phyloP scores from a whole-genome alignment of 2,113 vertebrate genomes.

The Lagopus muta region DNA sequence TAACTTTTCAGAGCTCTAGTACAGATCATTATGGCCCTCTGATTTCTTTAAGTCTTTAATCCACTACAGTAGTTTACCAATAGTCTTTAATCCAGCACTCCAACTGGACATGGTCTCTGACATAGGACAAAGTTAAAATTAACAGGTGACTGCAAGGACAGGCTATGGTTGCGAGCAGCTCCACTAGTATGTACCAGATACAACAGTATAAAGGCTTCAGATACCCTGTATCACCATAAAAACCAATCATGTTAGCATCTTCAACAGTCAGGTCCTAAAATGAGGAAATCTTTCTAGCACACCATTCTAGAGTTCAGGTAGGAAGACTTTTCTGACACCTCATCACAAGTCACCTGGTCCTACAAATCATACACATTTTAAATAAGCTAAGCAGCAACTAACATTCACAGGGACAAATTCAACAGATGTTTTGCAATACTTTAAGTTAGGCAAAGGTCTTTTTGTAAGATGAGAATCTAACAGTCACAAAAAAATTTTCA shows the following conservation, averaged over 20 bases:
- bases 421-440: background rate
- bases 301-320: background rate
- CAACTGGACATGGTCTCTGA: rapidly evolving
- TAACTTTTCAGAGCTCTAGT: background rate
- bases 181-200: background rate
- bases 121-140: background rate
- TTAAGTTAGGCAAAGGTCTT: background rate
- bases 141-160: background rate
- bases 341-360: background rate
- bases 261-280: rapidly evolving
- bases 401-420: background rate
- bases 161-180: background rate
- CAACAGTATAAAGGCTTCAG: background rate
- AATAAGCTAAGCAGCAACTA: background rate
- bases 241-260: background rate
- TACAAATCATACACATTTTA: background rate
- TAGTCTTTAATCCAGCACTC: background rate
- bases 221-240: background rate
- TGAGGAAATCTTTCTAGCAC: rapidly evolving
- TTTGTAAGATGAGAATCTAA: background rate
- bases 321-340: background rate
- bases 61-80: background rate
- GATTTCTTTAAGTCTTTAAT: background rate
- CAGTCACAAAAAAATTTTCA: background rate
- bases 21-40: background rate